Evolutionary conservation across 1,140 invertebrate species (phyloP), one percentile per base, ranked within the genome.

Genomic region (Cyclina sinensis): DNA sequence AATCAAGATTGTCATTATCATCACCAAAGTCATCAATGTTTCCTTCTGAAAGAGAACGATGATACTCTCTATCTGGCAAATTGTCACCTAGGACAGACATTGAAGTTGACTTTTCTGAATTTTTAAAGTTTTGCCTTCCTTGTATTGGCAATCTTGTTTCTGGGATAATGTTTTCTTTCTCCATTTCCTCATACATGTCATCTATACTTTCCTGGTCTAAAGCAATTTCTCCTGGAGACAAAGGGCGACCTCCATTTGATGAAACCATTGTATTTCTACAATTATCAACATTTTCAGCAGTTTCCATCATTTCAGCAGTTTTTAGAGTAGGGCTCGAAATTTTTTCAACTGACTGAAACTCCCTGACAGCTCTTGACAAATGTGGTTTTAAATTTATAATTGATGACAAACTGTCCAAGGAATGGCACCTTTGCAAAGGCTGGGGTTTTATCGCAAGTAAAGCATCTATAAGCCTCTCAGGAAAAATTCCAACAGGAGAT

Each of bases 81-180:
- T 68, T 27, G 14, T 80, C 73, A 35, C 43, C 79, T 2, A 92
- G 48, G 68, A 92, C 74, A 39, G 91, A 91, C 86, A 93, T 82
- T 14, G 93, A 93, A 54, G 91, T 86, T 14, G 90, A 92, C 65
- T 92, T 92, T 68, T 92, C 81, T 68, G 70, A 85, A 14, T 79
- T 54, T 74, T 74, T 85, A 65, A 80, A 68, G 9, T 37, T 39
- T 9, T 79, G 39, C n/a, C 30, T 43, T 39, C 46, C 27, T n/a
- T 51, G 18, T 32, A 24, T 21, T 37, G 14, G 80, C 30, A 62
- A 30, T 32, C 18, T 27, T 4, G 39, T 21, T n/a, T 39, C 16
- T 32, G 43, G 68, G 39, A 85, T 59, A 59, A 59, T 27, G n/a
- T 37, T 57, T 0, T 78, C 84, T 51, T 57, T 57, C 24, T 76